These are phyloP conservation scores for Cryptophagus acutangulus DNA, from an alignment of 2,888 invertebrate genomes.

Conservation along the genomic window DNA sequence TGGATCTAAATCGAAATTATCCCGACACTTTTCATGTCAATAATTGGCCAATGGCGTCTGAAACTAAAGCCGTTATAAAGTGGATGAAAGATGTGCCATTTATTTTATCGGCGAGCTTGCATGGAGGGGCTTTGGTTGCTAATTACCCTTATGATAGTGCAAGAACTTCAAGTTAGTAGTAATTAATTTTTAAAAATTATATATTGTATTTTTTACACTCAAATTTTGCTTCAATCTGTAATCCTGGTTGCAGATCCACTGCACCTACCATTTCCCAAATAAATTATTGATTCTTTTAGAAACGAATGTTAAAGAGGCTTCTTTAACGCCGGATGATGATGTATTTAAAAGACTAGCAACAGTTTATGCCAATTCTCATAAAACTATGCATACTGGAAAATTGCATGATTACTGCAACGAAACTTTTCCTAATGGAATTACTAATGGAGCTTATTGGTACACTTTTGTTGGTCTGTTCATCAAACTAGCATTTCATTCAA, in stretches of 20 bases:
- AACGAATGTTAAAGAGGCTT: slow-evolving; percentile 34
- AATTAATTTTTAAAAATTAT: no score
- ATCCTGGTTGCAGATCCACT: no score
- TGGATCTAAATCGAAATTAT: slow-evolving; percentile 58
- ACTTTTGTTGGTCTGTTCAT: slow-evolving; percentile 52
- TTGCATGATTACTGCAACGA: no score
- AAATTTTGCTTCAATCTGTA: no score
- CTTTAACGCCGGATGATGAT: slow-evolving; percentile 61
- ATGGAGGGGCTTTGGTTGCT: slow-evolving; percentile 63
- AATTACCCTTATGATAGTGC: slow-evolving; percentile 66
- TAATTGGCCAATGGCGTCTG: slow-evolving; percentile 49
- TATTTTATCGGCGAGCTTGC: slow-evolving; percentile 59
- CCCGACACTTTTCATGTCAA: slow-evolving; percentile 54
- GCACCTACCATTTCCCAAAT: no score
- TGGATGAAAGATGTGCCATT: slow-evolving; percentile 58
- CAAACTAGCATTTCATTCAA: background rate
- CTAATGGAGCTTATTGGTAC: slow-evolving; percentile 65
- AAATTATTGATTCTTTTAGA: slow-evolving; percentile 20
- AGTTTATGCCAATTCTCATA: slow-evolving; percentile 55
- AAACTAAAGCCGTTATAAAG: slow-evolving; percentile 55
- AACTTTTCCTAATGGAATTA: slow-evolving; percentile 57
- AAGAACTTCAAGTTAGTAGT: slow-evolving; percentile 40
- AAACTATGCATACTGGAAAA: slow-evolving; percentile 55
- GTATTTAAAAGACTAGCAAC: slow-evolving; percentile 56
- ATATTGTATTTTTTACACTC: no score